Conservation (phyloP, 2,888 invertebrate species). For the Andrena marginata region DNA sequence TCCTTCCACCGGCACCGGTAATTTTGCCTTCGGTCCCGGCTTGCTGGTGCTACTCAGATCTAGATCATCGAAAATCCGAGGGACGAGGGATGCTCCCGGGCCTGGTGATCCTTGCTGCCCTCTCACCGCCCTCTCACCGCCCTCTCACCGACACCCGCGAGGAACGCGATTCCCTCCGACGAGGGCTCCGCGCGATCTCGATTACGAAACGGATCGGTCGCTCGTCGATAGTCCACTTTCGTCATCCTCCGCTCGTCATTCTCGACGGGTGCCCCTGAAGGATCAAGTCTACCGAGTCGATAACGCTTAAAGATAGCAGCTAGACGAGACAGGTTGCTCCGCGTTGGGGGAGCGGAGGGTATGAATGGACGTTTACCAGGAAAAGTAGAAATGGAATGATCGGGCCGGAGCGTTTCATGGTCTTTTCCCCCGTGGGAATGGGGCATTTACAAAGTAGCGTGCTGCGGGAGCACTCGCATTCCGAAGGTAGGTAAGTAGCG, state of each 20-base stretch:
- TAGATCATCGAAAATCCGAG: slow-evolving; percentile 78
- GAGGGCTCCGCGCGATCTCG: slow-evolving; percentile 14
- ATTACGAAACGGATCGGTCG: slow-evolving; percentile 16
- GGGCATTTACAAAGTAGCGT: slow-evolving; percentile 55
- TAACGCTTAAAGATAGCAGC: not conserved
- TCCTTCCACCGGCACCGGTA: slow-evolving; percentile 80
- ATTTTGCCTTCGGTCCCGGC: slow-evolving; percentile 80
- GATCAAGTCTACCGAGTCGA: not conserved
- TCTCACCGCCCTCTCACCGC: no score
- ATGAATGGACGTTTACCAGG: slow-evolving; percentile 20
- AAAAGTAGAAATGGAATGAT: slow-evolving; percentile 33
- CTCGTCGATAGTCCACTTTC: slow-evolving; percentile 1
- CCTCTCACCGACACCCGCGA: not conserved
- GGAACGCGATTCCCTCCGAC: not conserved
- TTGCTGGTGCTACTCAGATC: slow-evolving; percentile 81
- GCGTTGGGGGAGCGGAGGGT: not conserved
- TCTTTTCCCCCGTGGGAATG: slow-evolving; percentile 62
- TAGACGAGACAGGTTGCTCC: not conserved
- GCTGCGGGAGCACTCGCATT: slow-evolving; percentile 57
- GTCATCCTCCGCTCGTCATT: not conserved
- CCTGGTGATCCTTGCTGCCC: slow-evolving; percentile 29
- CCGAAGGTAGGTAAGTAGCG: slow-evolving; percentile 46
- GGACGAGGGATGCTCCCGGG: slow-evolving; percentile 1
- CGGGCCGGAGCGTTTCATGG: not conserved
- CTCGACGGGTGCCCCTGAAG: not conserved